phyloP scores from a whole-genome alignment of 2,113 vertebrate species.

The Columba janthina region DNA sequence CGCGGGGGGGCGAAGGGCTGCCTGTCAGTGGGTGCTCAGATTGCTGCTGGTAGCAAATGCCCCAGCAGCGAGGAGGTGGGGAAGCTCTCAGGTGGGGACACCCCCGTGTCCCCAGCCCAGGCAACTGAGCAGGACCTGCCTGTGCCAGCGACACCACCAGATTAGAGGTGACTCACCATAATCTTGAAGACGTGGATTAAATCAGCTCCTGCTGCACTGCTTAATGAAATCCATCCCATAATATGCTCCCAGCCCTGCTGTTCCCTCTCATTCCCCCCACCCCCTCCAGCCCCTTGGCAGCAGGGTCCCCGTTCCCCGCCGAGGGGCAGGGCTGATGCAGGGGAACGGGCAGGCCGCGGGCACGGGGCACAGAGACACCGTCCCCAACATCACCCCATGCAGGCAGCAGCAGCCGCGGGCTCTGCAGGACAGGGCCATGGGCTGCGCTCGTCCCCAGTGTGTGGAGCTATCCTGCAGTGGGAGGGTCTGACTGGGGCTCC shows the following conservation, averaged over 20 bases:
- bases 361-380: background rate
- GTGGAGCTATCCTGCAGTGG: background rate
- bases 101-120: background rate
- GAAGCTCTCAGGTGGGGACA: background rate
- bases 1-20: fast-evolving
- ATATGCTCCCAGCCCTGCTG: constrained; percentile 40
- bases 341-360: background rate
- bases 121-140: background rate
- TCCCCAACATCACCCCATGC: fast-evolving
- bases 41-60: background rate
- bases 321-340: background rate
- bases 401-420: background rate
- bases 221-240: constrained; percentile 69
- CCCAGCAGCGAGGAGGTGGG: background rate
- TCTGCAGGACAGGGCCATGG: fast-evolving
- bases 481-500: background rate
- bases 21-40: background rate
- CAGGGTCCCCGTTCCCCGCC: background rate
- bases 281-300: background rate
- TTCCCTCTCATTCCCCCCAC: background rate
- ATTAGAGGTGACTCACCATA: constrained; percentile 64
- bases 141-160: background rate
- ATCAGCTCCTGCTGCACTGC: constrained; percentile 45
- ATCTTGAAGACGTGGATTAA: constrained; percentile 68
- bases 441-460: fast-evolving